A percentile compares a stretch with the other conserved stretches of the same genome.
phyloP scores from a whole-genome alignment of 2,113 vertebrate species.

The Cynoglossus semilaevis region DNA sequence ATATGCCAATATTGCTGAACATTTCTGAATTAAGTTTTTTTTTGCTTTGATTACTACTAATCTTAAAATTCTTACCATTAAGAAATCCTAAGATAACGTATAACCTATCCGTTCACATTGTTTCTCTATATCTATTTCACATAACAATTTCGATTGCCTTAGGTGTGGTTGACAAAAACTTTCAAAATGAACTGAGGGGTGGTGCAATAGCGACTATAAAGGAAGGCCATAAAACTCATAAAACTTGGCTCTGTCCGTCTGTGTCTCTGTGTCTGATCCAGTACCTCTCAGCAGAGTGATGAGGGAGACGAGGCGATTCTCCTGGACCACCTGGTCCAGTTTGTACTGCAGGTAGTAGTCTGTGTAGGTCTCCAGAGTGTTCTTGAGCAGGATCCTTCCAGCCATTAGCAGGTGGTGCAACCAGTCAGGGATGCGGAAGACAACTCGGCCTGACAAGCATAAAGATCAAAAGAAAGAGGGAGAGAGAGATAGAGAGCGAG shows the following conservation, averaged over 20 bases:
- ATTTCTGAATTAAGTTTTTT: no score
- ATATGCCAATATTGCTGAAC: no score
- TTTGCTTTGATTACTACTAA: no score
- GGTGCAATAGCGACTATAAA: no score
- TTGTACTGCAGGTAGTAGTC: constrained; percentile 87
- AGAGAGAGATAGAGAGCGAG: not conserved
- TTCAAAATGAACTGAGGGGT: no score
- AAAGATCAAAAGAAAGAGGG: not conserved
- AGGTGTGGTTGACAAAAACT: no score
- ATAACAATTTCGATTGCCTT: no score
- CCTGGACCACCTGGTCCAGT: constrained; percentile 87
- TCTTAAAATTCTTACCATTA: no score
- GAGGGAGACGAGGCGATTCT: constrained; percentile 90
- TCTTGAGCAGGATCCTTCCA: constrained; percentile 92
- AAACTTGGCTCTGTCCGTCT: not conserved
- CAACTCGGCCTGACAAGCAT: constrained; percentile 78
- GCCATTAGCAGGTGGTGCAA: constrained; percentile 94
- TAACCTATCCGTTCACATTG: no score
- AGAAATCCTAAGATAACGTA: no score
- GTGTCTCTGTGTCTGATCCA: not conserved
- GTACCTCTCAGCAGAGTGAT: constrained; percentile 95
- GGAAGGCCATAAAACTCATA: no score
- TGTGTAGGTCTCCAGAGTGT: constrained; percentile 89
- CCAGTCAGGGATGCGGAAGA: constrained; percentile 86
- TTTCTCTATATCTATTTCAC: no score